phyloP scores from a whole-genome alignment of 2,113 vertebrate species.

The Cynopterus brachyotis region DNA sequence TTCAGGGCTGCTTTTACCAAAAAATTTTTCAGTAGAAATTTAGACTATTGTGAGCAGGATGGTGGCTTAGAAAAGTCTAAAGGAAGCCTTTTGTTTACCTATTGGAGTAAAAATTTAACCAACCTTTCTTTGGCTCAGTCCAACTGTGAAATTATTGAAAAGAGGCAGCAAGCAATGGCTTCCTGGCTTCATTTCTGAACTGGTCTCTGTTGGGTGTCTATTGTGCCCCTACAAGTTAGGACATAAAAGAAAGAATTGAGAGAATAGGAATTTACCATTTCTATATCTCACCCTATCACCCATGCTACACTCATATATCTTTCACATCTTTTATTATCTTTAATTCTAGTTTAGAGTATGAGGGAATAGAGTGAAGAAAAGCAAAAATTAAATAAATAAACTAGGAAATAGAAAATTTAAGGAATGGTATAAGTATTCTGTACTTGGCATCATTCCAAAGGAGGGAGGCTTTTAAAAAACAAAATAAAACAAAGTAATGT shows the following conservation, averaged over 20 bases:
- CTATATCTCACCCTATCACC: background rate
- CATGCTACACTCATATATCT: background rate
- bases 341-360: background rate
- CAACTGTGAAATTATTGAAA: background rate
- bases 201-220: background rate
- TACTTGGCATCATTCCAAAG: background rate
- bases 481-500: background rate
- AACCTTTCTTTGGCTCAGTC: background rate
- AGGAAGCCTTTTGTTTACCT: background rate
- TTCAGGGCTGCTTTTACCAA: background rate
- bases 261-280: background rate
- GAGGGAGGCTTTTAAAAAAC: background rate
- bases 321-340: background rate
- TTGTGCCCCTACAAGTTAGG: background rate
- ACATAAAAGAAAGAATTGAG: background rate
- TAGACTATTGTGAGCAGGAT: background rate
- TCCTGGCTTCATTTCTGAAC: background rate
- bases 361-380: background rate
- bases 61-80: background rate
- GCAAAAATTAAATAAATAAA: background rate
- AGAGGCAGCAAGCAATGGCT: background rate
- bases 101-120: background rate
- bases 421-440: background rate
- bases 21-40: background rate
- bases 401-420: background rate